phyloP scores from a whole-genome alignment of 2,888 invertebrate genomes.

The Cantharis rufa region DNA sequence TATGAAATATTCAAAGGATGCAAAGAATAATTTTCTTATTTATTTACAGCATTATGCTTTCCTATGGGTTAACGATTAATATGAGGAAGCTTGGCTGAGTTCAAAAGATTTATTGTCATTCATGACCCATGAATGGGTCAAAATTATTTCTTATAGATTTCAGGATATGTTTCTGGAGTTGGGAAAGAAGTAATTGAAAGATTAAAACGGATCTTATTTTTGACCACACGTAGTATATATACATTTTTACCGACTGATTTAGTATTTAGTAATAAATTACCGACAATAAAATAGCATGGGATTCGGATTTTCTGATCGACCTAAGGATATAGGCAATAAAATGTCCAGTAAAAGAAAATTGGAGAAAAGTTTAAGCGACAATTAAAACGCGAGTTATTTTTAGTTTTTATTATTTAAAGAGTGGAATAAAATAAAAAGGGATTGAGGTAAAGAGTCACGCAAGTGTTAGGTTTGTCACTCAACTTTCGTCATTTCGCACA shows the following conservation, averaged over 20 bases:
- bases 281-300: neutral
- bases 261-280: too few species aligned
- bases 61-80: neutral
- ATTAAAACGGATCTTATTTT: neutral
- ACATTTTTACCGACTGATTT: too few species aligned
- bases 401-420: neutral
- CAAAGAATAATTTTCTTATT: neutral
- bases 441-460: conserved; percentile 14
- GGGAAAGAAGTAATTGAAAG: neutral
- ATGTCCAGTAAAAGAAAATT: neutral
- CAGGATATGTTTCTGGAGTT: neutral
- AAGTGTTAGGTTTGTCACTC: conserved; percentile 35
- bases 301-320: neutral
- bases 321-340: neutral
- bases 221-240: too few species aligned
- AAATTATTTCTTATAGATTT: too few species aligned
- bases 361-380: neutral
- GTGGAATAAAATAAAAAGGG: neutral
- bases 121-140: neutral
- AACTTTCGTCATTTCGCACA: conserved; percentile 48
- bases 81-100: neutral
- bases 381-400: neutral
- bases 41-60: neutral
- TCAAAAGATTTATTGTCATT: neutral
- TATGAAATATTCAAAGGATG: neutral